Base-by-base conservation (phyloP, 2,797 vertebrate species). In the Siniperca undulata region DNA sequence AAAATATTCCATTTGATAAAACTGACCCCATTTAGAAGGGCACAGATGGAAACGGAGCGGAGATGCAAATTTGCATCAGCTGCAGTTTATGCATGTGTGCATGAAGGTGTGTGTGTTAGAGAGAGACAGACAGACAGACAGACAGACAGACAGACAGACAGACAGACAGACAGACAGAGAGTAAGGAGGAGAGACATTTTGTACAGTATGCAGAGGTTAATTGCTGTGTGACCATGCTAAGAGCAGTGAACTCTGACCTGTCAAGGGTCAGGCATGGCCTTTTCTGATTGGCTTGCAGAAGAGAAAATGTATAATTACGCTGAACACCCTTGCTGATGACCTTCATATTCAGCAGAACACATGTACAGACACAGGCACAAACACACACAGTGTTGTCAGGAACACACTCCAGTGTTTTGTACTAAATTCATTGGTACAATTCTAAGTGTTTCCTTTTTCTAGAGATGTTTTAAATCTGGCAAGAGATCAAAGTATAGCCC, bases 141-240 rank as follows among this genome's bases (percentile, higher is more conserved):
- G 34, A 55, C n/a, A n/a, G n/a, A n/a, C n/a, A n/a, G n/a, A n/a
- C n/a, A n/a, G n/a, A n/a, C n/a, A n/a, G n/a, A n/a, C n/a, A n/a
- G n/a, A n/a, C n/a, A n/a, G n/a, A n/a, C n/a, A n/a, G n/a, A n/a
- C n/a, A n/a, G n/a, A n/a, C n/a, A n/a, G n/a, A n/a, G 34, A 27
- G 30, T 53, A 50, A 52, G 13, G 64, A 77, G 61, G 34, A 58
- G 66, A 70, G 67, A 79, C 60, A 60, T 65, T 83, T 85, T 74
- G 38, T 75, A 68, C 69, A 24, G 76, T 74, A 77, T 67, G 77
- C 80, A 59, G 66, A 81, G 89, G 89, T 92, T 93, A 94, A 93
- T 91, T 93, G 89, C 90, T 92, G 82, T 78, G 81, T 91, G 92
- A 92, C 89, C 88, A 87, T 24, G 62, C 74, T 83, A 83, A 89